Percentiles rank a stretch among this genome's conserved stretches.
These are phyloP conservation scores for Etheostoma spectabile DNA, from an alignment of 2,113 vertebrate genomes.

Conservation along the genomic window DNA sequence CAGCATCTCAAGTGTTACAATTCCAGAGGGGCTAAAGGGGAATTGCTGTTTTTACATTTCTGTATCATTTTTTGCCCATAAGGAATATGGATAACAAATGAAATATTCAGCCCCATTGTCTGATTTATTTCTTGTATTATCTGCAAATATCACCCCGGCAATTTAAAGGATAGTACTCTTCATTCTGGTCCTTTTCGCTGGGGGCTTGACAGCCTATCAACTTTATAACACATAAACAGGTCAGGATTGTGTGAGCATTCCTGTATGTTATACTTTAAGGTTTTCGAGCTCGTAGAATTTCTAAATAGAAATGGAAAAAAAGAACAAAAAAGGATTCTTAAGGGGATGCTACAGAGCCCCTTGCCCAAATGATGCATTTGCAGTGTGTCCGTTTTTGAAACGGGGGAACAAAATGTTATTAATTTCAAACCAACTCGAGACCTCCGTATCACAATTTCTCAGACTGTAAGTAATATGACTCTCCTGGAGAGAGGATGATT, in stretches of 20 bases:
- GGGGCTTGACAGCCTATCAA: constrained; percentile 87
- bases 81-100: constrained; percentile 94
- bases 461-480: constrained; percentile 80
- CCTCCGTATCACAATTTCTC: constrained; percentile 73
- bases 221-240: constrained; percentile 86
- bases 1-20: constrained; percentile 83
- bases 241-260: constrained; percentile 82
- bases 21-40: constrained; percentile 85
- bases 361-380: constrained; percentile 82
- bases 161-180: constrained; percentile 87
- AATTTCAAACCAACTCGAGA: constrained; percentile 83
- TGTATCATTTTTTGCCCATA: constrained; percentile 88
- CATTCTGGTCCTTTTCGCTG: constrained; percentile 81
- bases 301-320: constrained; percentile 80
- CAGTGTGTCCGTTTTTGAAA: constrained; percentile 78
- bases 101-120: constrained; percentile 90
- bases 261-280: constrained; percentile 85
- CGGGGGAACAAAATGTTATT: constrained; percentile 84
- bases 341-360: constrained; percentile 77
- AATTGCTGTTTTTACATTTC: constrained; percentile 90
- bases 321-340: constrained; percentile 63
- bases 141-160: constrained; percentile 86
- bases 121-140: constrained; percentile 92
- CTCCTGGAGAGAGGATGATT: constrained; percentile 65
- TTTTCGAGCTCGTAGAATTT: constrained; percentile 79